Evolutionary conservation across 1,140 invertebrate genomes (phyloP), one percentile per base, ranked within the genome.

Genomic region (Triops longicaudatus): DNA sequence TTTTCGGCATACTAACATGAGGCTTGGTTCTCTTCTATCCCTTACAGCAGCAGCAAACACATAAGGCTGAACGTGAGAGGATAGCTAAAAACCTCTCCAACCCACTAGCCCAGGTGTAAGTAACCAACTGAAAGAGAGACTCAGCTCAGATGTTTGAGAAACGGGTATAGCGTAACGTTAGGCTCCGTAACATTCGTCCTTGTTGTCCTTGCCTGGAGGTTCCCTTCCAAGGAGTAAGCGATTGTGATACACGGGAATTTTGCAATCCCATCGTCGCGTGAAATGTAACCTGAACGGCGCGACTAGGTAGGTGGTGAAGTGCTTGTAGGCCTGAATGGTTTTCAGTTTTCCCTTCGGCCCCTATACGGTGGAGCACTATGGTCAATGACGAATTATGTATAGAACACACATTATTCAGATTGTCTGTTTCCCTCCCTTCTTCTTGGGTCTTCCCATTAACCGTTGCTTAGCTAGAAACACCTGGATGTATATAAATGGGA

Each of bases 161-260:
- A 63, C 50, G 50, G 50, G 31, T n/a, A 63, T 63, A 22, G 50
- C 17, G 50, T 22, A 63, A 63, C 50, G n/a, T 17, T 37, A 63
- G 50, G 22, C 22, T 17, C 50, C 50, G 22, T n/a, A 14, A 63
- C 0, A 63, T 63, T 63, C 50, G 50, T 63, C 50, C 50, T 63
- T 63, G 50, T 63, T 63, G 50, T 63, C n/a, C 50, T 63, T 63
- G 50, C 50, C 50, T 63, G 50, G 50, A 63, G 50, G 17, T 63
- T 63, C 50, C 22, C 22, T 9, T 63, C 17, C 4, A 17, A 0
- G 50, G 14, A 9, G 50, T 63, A 63, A 63, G 14, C 50, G 5
- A 63, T 10, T 63, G 22, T 14, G 7, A 63, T 9, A 63, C 22
- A 1, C 22, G 50, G 50, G 50, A 37, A 63, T 63, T 63, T 63